Percentiles rank a stretch among this genome's conserved stretches.
phyloP scores from a whole-genome alignment of 2,113 vertebrate genomes.

The Percina caprodes region DNA sequence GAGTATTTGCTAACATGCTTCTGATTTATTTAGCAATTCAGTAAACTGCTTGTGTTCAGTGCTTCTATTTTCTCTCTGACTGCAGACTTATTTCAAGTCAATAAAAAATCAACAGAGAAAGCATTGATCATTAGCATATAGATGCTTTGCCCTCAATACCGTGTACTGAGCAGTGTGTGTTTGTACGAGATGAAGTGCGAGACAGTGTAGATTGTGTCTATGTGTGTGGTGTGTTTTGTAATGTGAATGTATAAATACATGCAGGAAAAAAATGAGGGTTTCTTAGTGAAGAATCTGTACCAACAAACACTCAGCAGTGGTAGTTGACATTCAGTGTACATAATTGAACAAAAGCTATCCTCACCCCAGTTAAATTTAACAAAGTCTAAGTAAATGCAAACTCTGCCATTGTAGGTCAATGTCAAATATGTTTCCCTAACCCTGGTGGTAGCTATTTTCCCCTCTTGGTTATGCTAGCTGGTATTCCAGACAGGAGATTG shows the following conservation, averaged over 20 bases:
- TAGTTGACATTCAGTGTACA: constrained; percentile 56
- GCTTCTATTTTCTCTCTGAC: constrained; percentile 69
- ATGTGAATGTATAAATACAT: constrained; percentile 14
- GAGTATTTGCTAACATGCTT: constrained; percentile 60
- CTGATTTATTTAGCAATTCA: constrained; percentile 75
- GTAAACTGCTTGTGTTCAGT: constrained; percentile 70
- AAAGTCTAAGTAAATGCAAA: constrained; percentile 68
- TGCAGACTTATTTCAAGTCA: constrained; percentile 76
- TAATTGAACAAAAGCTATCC: constrained; percentile 55
- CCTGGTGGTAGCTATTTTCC: constrained; percentile 57
- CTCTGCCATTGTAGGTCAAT: constrained; percentile 54
- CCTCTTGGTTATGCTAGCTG: constrained; percentile 44
- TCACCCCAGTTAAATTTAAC: constrained; percentile 62
- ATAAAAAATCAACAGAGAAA: constrained; percentile 77
- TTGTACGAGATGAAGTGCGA: constrained; percentile 24
- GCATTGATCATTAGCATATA: constrained; percentile 83
- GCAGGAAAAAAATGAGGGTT: constrained; percentile 18
- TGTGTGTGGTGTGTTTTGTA: constrained; percentile 19
- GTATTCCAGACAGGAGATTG: constrained; percentile 70
- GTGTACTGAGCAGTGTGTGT: constrained; percentile 29
- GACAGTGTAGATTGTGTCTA: constrained; percentile 11
- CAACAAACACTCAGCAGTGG: constrained; percentile 42
- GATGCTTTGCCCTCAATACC: constrained; percentile 70
- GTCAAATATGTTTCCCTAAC: constrained; percentile 64
- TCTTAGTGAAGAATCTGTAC: constrained; percentile 7